phyloP scores from a whole-genome alignment of 2,797 vertebrate genomes.

The Platalea minor region DNA sequence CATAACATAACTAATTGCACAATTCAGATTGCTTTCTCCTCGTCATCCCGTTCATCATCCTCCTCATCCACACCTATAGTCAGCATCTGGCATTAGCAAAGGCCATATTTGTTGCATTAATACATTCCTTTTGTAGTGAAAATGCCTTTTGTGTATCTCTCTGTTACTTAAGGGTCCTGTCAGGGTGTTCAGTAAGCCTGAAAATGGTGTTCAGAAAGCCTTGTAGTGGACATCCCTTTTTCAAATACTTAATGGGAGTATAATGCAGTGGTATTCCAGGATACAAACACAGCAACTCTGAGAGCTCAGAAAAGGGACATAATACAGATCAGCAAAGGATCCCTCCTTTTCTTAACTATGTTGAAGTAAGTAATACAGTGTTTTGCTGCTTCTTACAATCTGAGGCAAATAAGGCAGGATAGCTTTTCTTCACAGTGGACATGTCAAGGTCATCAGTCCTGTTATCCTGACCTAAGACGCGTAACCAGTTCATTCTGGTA shows the following conservation, averaged over 20 bases:
- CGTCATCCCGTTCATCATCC: neutral
- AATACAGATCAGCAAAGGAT: neutral
- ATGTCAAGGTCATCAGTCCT: constrained; percentile 17
- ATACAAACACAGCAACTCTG: neutral
- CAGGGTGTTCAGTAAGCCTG: neutral
- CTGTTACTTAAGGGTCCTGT: neutral
- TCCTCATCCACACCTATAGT: neutral
- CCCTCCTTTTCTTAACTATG: neutral
- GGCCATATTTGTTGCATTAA: neutral
- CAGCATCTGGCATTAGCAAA: neutral
- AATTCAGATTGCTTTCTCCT: constrained; percentile 24
- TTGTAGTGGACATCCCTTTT: neutral
- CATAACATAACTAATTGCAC: constrained; percentile 11
- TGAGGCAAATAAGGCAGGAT: neutral
- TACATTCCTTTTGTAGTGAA: neutral
- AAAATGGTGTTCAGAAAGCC: neutral
- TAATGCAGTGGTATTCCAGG: neutral
- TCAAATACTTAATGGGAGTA: neutral
- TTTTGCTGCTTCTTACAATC: constrained; percentile 2
- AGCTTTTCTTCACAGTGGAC: neutral
- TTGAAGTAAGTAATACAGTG: neutral
- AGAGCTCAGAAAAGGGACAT: neutral
- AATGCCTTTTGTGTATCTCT: neutral
- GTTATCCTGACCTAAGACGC: neutral
- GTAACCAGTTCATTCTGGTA: neutral